Base-by-base conservation (phyloP, 2,797 vertebrate species). In the Protosalanx chinensis region DNA sequence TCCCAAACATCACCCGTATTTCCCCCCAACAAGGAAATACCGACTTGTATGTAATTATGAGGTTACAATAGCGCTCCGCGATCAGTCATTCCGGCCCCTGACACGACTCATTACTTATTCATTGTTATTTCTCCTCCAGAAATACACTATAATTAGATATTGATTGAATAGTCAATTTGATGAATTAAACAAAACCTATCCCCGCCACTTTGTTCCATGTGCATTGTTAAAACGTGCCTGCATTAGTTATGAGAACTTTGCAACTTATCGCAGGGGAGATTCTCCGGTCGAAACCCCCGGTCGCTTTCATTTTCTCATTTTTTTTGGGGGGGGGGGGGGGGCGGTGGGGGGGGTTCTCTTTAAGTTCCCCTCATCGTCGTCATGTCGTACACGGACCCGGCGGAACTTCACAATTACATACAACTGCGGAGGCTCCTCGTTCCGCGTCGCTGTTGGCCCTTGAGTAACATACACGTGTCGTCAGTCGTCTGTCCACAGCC, bases 401-500 rank as follows among this genome's bases (percentile, higher is more conserved):
- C 76, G 74, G 82, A 82, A 81, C 84, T 87, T 79, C 82, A 83
- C 71, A 86, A 91, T 88, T 85, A 90, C 90, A 89, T 90, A 89
- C 88, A 89, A 87, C 78, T 83, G 86, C 81, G 79, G 66, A 64
- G 68, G 74, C 88, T 82, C 66, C 76, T 74, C 75, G 84, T 93
- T n/a, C n/a, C n/a, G n/a, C n/a, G n/a, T n/a, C n/a, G n/a, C n/a
- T n/a, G n/a, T n/a, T n/a, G n/a, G n/a, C n/a, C n/a, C n/a, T n/a
- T n/a, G n/a, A n/a, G n/a, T n/a, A n/a, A n/a, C 91, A 84, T 94
- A 91, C 94, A 75, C 93, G 90, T 90, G 80, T 93, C n/a, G n/a
- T n/a, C n/a, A 89, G 88, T 92, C 91, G 93, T 96, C 85, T 94
- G 91, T 96, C 79, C 92, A 89, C 93, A 85, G 93, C 90, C 91